phyloP scores from a whole-genome alignment of 2,888 invertebrate species.

The Melanostoma mellinum region DNA sequence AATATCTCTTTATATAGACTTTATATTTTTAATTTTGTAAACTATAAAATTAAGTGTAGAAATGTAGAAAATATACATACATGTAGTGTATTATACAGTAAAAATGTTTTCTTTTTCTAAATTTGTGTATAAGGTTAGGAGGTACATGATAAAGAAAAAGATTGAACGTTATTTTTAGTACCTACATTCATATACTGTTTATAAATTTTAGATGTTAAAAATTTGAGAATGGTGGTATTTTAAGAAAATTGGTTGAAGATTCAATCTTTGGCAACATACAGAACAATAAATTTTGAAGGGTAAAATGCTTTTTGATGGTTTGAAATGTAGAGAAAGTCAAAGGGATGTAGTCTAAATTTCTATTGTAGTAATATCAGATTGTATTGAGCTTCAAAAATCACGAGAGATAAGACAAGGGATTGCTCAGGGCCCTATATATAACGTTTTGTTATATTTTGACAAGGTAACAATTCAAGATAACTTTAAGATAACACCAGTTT shows the following conservation, averaged over 20 bases:
- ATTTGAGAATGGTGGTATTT: slow-evolving; percentile 56
- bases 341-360: background rate
- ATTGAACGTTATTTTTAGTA: slow-evolving; percentile 43
- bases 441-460: no score
- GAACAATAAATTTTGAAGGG: background rate
- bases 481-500: no score
- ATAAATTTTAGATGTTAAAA: slow-evolving; percentile 16
- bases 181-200: background rate
- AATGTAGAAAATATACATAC: slow-evolving; percentile 68
- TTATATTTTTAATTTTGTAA: slow-evolving; percentile 37
- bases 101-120: slow-evolving; percentile 25
- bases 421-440: no score
- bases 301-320: slow-evolving; percentile 11
- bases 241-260: slow-evolving; percentile 7
- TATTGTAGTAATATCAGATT: background rate
- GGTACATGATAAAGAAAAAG: slow-evolving; percentile 68
- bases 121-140: slow-evolving; percentile 68
- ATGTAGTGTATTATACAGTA: slow-evolving; percentile 60
- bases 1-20: slow-evolving; percentile 53
- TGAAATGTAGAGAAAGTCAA: background rate
- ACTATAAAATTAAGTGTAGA: slow-evolving; percentile 70
- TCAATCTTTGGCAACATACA: slow-evolving; percentile 6
- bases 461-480: no score
- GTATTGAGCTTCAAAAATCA: background rate
- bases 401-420: no score